phyloP scores from a whole-genome alignment of 1,140 invertebrate genomes.

The Hycleus cichorii region DNA sequence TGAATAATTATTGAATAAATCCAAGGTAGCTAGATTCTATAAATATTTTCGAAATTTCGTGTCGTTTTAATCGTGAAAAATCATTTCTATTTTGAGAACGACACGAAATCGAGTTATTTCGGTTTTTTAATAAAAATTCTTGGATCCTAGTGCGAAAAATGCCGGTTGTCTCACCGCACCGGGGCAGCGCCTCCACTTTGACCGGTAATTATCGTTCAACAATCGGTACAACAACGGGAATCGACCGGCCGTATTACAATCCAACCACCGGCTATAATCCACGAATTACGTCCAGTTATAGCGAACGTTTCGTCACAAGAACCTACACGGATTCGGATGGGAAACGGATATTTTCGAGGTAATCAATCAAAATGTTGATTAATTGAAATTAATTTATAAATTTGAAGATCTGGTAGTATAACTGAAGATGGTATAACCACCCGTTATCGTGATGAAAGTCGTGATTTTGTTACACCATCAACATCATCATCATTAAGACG shows the following conservation, averaged over 20 bases:
- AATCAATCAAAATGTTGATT: not conserved
- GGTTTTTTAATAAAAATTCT: no score
- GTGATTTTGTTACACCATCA: constrained; percentile 24
- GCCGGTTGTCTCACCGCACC: constrained; percentile 51
- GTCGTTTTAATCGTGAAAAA: no score
- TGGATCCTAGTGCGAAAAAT: constrained; percentile 35
- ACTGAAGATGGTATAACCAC: constrained; percentile 37
- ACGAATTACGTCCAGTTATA: constrained; percentile 39
- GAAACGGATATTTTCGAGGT: constrained; percentile 36
- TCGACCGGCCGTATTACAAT: constrained; percentile 47
- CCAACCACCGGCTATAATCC: constrained; percentile 41
- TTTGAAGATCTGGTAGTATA: constrained; percentile 35
- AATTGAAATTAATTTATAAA: not conserved
- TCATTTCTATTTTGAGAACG: no score
- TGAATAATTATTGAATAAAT: no score
- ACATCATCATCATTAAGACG: not conserved
- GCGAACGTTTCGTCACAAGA: constrained; percentile 43
- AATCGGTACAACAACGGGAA: constrained; percentile 30
- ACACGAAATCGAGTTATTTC: no score
- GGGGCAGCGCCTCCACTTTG: constrained; percentile 37
- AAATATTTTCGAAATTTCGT: no score
- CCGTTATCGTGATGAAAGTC: constrained; percentile 32
- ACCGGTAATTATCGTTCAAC: constrained; percentile 47
- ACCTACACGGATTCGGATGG: constrained; percentile 41
- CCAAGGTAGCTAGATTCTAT: no score